Evolutionary conservation across 2,797 vertebrate species (phyloP).

Genomic region (Hyperoplus immaculatus): DNA sequence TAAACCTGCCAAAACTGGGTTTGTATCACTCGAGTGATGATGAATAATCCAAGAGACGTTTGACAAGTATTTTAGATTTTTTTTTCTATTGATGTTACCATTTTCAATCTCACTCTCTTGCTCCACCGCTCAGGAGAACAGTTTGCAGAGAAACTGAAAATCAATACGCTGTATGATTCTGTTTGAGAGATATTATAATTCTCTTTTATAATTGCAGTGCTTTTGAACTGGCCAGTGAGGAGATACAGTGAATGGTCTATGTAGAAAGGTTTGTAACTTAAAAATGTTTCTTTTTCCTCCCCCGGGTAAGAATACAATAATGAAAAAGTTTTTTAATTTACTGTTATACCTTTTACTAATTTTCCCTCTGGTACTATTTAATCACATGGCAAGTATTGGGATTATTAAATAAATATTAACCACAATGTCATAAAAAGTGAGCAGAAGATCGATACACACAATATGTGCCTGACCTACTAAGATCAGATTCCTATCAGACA

Average conservation of each 20-base stretch:
- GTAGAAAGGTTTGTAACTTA: not conserved
- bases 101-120: not conserved
- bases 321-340: not conserved
- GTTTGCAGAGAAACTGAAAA: constrained; percentile 7
- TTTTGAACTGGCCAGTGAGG: not conserved
- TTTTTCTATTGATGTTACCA: not conserved
- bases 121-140: constrained; percentile 4
- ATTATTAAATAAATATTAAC: constrained; percentile 33
- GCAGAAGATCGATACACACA: constrained; percentile 40
- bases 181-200: constrained; percentile 6
- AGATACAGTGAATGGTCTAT: not conserved
- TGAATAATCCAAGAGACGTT: not conserved
- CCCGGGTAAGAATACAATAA: not conserved
- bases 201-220: constrained; percentile 3
- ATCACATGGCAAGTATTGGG: not conserved
- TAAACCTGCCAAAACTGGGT: not conserved
- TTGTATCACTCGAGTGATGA: not conserved
- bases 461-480: constrained; percentile 39
- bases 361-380: not conserved
- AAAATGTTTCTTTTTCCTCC: not conserved
- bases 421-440: constrained; percentile 29
- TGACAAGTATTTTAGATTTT: not conserved
- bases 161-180: constrained; percentile 3
- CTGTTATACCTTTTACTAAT: not conserved
- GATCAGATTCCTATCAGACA: constrained; percentile 32